Base-by-base conservation (phyloP, 2,113 vertebrate genomes). In the Mormoops blainvillei region DNA sequence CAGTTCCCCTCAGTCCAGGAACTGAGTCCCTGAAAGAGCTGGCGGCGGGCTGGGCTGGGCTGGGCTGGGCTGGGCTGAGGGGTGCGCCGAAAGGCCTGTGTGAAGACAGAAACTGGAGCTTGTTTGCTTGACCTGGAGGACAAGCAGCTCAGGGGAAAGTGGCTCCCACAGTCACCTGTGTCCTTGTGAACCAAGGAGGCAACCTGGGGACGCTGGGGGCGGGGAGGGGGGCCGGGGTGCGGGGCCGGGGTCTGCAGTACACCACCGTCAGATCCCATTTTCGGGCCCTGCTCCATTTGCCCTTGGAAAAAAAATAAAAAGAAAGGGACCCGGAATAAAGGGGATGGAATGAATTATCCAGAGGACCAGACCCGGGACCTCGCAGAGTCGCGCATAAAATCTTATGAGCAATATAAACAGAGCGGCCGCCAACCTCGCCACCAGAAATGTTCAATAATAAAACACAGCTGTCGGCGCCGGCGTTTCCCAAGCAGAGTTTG, bases 361-460 rank as follows among this genome's bases (percentile, higher is more conserved):
- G 97, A 87, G 95, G 97, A 98, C 97, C 98, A 97, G 98, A 96
- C 96, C 97, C 96, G 91, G 97, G 97, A 94, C 98, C 97, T 98
- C 83, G 96, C 97, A 89, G 98, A 97, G 98, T 88, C 97, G 96
- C 94, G 97, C 98, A 97, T 98, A 98, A 98, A 98, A 98, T 97
- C 98, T 98, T 96, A 93, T 97, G 92, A 97, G 98, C 98, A 98
- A 87, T 96, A 98, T 97, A 98, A 98, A 98, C 98, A 98, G 98
- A 97, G 86, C 38, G 22, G 91, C 97, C 96, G 98, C 98, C 98
- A 98, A 98, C 96, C 97, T 97, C 98, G 96, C 98, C 98, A 97
- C 98, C 98, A 98, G 98, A 98, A 98, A 98, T 96, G 97, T 98
- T 98, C 98, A 96, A 96, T 98, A 99, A 98, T 98, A 98, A 98